Conservation (phyloP, 1,140 invertebrate species). For the Ericerus pela region DNA sequence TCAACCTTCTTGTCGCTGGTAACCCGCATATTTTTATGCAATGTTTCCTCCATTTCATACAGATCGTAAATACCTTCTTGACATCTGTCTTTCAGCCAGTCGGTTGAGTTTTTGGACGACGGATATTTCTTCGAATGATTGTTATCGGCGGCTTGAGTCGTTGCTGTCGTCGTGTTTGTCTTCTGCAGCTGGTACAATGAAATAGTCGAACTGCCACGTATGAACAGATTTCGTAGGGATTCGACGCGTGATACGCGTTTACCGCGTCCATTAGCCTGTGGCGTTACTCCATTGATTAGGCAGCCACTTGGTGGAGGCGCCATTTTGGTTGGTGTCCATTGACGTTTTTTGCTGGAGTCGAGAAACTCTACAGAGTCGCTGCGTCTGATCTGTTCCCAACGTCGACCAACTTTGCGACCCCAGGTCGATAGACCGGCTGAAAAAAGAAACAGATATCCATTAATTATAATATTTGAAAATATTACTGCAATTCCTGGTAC, state of each 20-base stretch:
- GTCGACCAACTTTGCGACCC: constrained; percentile 44
- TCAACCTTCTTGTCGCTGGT: background rate
- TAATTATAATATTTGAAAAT: no score
- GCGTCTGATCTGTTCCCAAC: constrained; percentile 44
- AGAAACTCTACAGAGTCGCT: constrained; percentile 42
- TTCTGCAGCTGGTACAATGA: background rate
- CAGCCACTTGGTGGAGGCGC: constrained; percentile 10
- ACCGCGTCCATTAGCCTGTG: constrained; percentile 22
- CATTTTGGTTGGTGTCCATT: constrained; percentile 32
- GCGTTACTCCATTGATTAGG: constrained; percentile 1
- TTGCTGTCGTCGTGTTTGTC: constrained; percentile 19
- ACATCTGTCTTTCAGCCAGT: constrained; percentile 28
- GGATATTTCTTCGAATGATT: constrained; percentile 7
- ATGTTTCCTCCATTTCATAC: constrained; percentile 24
- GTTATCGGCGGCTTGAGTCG: background rate
- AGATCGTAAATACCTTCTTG: constrained; percentile 27
- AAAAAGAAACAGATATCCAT: constrained; percentile 6
- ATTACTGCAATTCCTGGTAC: no score
- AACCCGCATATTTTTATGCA: constrained; percentile 12
- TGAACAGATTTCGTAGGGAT: constrained; percentile 39
- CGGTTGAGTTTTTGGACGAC: constrained; percentile 16
- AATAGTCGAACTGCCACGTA: constrained; percentile 14
- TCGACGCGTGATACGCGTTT: constrained; percentile 40
- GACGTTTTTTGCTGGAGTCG: constrained; percentile 31
- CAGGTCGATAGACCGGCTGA: constrained; percentile 43